Base-by-base conservation (phyloP, 2,113 vertebrate genomes). In the Equus przewalskii region DNA sequence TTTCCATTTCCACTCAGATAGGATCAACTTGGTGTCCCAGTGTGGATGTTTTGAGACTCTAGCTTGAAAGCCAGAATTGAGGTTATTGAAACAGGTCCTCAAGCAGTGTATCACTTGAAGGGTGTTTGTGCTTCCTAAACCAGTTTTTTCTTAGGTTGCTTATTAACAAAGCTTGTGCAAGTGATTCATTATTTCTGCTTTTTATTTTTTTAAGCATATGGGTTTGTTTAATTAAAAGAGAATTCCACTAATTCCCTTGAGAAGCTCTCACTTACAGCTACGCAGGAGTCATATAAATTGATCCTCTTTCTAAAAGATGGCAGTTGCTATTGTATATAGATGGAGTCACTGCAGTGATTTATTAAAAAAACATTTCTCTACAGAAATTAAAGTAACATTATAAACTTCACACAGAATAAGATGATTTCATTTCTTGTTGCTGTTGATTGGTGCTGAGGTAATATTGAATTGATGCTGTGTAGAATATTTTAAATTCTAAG, bases 171-270 rank as follows among this genome's bases (percentile, higher is more conserved):
- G 14, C 21, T 92, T 67, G 4, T 67, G 64, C 16, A 80, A 56
- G 19, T 84, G 30, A 87, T 76, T 72, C 82, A 33, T 83, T 87
- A 28, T 79, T 88, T 88, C 19, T 86, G 12, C 28, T 65, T 94
- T 56, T 81, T 90, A 44, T 75, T n/a, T 93, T 96, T 87, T 70
- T 60, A 92, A 95, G 64, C 14, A 44, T 58, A 95, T 44, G 15
- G 76, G 76, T 84, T 41, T 88, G 33, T 88, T 97, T 96, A 95
- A 86, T 93, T 94, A 93, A 95, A 91, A 96, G 22, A 33, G 26
- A 96, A 67, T 92, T 93, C 58, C 18, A 70, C 91, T 62, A 69
- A 83, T n/a, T 86, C 28, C 62, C 5, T 79, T 96, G 58, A 85
- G n/a, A 89, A 64, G 5, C 36, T 79, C 49, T 80, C 36, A 79